Conservation (phyloP, 2,797 vertebrate species). For the Coregonus sp. region DNA sequence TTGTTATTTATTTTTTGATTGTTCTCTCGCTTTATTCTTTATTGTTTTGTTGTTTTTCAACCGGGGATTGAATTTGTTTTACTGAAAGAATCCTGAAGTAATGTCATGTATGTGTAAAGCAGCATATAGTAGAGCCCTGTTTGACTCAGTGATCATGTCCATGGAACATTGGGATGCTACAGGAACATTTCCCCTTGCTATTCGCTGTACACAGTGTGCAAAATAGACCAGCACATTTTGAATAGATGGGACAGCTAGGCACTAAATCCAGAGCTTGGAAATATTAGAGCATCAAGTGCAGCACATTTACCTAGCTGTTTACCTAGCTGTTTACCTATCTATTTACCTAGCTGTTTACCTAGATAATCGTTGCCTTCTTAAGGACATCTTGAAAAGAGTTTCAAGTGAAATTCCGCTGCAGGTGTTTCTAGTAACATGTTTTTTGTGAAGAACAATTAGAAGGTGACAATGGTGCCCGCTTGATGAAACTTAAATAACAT, state of each 20-base stretch:
- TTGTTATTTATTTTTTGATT: conserved; percentile 52
- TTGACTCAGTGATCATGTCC: neutral
- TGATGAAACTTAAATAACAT: too few species aligned
- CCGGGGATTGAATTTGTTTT: neutral
- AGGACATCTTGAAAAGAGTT: neutral
- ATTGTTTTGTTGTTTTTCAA: conserved; percentile 9
- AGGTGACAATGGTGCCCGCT: too few species aligned
- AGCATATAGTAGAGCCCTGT: neutral
- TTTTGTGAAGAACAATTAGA: too few species aligned
- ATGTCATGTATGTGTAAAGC: too few species aligned
- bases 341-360: too few species aligned
- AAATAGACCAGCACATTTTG: neutral
- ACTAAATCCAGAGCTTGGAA: neutral
- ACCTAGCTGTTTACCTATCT: too few species aligned
- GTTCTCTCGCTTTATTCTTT: conserved; percentile 37
- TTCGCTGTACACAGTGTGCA: neutral
- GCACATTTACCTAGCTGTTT: neutral
- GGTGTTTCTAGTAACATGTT: neutral
- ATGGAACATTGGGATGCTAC: neutral
- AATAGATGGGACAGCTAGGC: too few species aligned
- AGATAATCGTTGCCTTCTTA: neutral
- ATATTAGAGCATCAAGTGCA: neutral
- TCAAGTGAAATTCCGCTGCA: neutral
- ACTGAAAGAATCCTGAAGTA: too few species aligned
- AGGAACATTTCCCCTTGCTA: neutral